Evolutionary conservation across 2,888 invertebrate genomes (phyloP).

Genomic region (Oxycera nigricornis): DNA sequence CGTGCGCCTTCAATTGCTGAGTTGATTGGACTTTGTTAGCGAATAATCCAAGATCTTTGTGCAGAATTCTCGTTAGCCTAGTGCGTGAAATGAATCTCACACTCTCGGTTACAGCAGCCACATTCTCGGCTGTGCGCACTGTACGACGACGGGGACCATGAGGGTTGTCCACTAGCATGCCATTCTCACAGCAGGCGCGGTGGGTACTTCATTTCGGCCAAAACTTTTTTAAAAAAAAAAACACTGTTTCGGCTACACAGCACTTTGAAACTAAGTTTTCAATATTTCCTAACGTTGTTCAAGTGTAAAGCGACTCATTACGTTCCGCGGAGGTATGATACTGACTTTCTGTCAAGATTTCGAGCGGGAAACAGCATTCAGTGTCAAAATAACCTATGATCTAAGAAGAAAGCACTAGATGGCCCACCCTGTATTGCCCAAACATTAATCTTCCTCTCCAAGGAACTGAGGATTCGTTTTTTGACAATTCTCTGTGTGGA

Average conservation of each 20-base stretch:
- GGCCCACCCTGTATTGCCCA: too few species aligned
- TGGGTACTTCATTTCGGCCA: too few species aligned
- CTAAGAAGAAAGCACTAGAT: too few species aligned
- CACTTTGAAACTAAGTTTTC: not conserved
- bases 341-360: not conserved
- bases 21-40: slow-evolving; percentile 48
- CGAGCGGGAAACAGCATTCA: not conserved
- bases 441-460: too few species aligned
- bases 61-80: slow-evolving; percentile 47
- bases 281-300: slow-evolving; percentile 6
- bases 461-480: too few species aligned
- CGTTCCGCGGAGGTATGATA: not conserved
- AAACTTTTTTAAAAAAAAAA: too few species aligned
- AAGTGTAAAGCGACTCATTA: not conserved
- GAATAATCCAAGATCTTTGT: slow-evolving; percentile 45
- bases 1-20: slow-evolving; percentile 37
- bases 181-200: too few species aligned
- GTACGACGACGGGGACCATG: too few species aligned
- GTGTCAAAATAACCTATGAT: not conserved
- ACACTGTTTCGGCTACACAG: not conserved
- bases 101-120: not conserved
- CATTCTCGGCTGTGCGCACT: not conserved
- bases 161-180: not conserved
- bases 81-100: not conserved
- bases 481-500: too few species aligned